Percentiles rank a stretch among this genome's conserved stretches.
Conservation (phyloP, 1,140 invertebrate species). For the Pseudomyrmex pallidus region DNA sequence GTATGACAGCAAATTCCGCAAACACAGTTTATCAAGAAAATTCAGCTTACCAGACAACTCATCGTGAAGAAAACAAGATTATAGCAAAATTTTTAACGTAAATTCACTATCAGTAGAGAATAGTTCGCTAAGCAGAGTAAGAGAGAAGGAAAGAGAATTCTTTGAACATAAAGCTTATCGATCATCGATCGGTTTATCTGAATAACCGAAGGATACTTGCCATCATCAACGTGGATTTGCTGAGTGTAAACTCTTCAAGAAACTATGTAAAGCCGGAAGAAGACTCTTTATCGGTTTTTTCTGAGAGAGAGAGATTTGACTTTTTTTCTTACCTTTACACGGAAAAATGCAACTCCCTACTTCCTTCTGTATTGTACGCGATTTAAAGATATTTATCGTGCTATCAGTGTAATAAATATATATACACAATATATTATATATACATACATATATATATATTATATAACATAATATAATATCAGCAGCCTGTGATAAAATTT, state of each 20-base stretch:
- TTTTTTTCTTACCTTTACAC: constrained; percentile 12
- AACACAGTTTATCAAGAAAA: background rate
- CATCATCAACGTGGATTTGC: background rate
- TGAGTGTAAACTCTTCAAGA: background rate
- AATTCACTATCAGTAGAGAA: constrained; percentile 28
- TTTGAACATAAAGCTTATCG: constrained; percentile 42
- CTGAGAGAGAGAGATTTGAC: too few relatives aligned
- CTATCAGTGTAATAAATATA: background rate
- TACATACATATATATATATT: too few relatives aligned
- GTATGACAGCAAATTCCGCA: background rate
- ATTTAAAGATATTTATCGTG: constrained; percentile 29
- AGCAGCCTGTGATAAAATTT: constrained; percentile 41
- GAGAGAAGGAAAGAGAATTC: constrained; percentile 22
- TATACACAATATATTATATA: too few relatives aligned
- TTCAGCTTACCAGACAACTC: background rate
- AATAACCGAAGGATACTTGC: constrained; percentile 9
- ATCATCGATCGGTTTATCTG: constrained; percentile 43
- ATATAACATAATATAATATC: constrained; percentile 1
- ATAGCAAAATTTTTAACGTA: constrained; percentile 15
- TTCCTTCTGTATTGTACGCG: too few relatives aligned
- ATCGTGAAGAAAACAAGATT: constrained; percentile 37
- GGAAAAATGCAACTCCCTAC: constrained; percentile 15
- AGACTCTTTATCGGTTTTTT: constrained; percentile 26
- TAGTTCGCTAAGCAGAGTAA: background rate
- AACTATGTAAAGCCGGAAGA: background rate